These are phyloP conservation scores for Ursus arctos DNA, from an alignment of 2,113 vertebrate genomes.

Conservation along the genomic window DNA sequence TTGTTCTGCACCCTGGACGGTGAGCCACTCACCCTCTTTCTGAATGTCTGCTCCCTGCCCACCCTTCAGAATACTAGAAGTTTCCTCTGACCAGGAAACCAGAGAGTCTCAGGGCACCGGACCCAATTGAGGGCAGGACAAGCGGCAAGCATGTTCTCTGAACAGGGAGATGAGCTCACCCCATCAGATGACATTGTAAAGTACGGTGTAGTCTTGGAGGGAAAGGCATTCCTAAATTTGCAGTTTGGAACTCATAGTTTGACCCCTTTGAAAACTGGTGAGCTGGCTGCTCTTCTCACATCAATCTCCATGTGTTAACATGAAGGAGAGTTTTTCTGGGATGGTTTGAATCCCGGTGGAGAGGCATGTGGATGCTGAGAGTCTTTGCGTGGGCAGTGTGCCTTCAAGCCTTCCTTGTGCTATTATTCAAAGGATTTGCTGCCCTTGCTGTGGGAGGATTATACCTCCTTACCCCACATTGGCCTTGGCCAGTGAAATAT, in stretches of 20 bases:
- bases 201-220: not conserved
- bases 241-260: not conserved
- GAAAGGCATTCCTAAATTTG: not conserved
- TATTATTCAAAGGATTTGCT: not conserved
- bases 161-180: too few relatives aligned
- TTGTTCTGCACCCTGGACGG: not conserved
- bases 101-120: not conserved
- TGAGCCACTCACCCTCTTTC: not conserved
- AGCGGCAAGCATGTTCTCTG: not conserved
- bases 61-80: not conserved
- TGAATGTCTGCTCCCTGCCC: not conserved
- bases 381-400: not conserved
- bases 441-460: not conserved
- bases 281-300: not conserved
- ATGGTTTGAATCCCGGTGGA: not conserved
- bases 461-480: not conserved
- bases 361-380: not conserved
- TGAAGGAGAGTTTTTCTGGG: not conserved
- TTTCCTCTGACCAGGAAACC: not conserved
- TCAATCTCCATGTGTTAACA: not conserved
- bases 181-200: accelerated
- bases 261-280: not conserved
- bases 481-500: not conserved
- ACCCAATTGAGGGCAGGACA: not conserved
- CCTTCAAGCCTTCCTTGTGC: too few relatives aligned